A percentile compares a stretch with the other conserved stretches of the same genome.
These are phyloP conservation scores for Acholoe squamosa DNA, from an alignment of 2,888 invertebrate genomes.

Conservation along the genomic window DNA sequence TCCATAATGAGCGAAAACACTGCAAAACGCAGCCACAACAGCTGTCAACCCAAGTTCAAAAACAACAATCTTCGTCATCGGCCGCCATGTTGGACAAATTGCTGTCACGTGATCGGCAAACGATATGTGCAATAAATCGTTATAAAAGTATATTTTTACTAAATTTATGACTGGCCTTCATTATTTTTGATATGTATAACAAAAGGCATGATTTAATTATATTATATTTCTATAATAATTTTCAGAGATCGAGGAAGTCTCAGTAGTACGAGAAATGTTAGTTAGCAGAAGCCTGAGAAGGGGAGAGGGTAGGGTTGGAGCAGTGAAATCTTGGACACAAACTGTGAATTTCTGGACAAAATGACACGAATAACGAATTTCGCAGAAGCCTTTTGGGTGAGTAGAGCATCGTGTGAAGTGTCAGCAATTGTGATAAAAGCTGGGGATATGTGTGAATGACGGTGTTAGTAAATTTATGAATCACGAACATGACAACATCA, in stretches of 20 bases:
- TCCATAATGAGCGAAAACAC: neutral
- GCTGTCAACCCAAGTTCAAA: neutral
- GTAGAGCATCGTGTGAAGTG: neutral
- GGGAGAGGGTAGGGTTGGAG: neutral
- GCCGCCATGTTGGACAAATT: neutral
- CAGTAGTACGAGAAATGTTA: slow-evolving; percentile 28
- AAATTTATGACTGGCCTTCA: no score
- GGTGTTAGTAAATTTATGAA: slow-evolving; percentile 3
- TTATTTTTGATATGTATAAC: no score
- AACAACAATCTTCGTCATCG: no score
- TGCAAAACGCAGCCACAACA: neutral
- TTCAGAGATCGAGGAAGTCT: slow-evolving; percentile 17
- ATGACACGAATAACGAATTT: slow-evolving; percentile 63
- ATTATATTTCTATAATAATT: no score
- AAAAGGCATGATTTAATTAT: no score
- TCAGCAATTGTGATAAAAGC: neutral
- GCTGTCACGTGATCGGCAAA: neutral
- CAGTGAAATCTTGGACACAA: neutral
- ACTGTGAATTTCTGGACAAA: neutral
- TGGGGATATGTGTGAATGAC: neutral
- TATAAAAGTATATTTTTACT: neutral
- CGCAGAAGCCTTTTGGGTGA: slow-evolving; percentile 62
- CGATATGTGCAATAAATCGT: neutral
- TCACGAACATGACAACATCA: neutral
- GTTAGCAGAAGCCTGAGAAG: slow-evolving; percentile 49